phyloP scores from a whole-genome alignment of 2,888 invertebrate genomes.

The Callinectes sapidus region DNA sequence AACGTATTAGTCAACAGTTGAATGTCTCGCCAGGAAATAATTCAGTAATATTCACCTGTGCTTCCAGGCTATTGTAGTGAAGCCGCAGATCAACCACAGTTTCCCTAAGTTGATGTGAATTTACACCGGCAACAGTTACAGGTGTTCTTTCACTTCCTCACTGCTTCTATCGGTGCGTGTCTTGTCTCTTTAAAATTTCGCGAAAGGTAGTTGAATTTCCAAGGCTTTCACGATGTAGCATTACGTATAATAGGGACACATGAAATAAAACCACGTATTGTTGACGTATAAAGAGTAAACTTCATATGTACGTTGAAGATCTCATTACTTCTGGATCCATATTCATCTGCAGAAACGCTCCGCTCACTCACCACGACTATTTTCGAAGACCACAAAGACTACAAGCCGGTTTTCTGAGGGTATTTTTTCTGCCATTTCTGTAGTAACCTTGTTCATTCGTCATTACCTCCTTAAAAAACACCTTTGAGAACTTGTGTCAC shows the following conservation, averaged over 20 bases:
- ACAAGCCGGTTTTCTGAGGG: no score
- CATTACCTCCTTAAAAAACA: no score
- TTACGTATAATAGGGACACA: background rate
- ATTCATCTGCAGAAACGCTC: no score
- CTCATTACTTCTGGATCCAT: no score
- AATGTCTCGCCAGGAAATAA: background rate
- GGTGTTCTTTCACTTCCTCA: background rate
- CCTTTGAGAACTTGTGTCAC: no score
- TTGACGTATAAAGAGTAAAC: background rate
- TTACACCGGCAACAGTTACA: background rate
- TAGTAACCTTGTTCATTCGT: no score
- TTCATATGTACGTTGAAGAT: background rate
- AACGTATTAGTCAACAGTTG: background rate
- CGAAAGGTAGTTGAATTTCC: background rate
- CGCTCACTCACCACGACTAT: no score
- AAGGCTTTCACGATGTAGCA: background rate
- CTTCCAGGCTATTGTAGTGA: background rate
- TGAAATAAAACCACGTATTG: background rate
- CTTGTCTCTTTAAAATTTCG: background rate
- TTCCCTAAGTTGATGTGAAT: background rate
- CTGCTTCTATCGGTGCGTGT: background rate
- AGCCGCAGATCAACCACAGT: background rate
- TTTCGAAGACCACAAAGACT: no score
- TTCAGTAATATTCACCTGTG: background rate
- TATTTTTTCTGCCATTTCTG: no score